A percentile compares a stretch with the other conserved stretches of the same genome.
These are phyloP conservation scores for fruit fly (Drosophila melanogaster) DNA, from an alignment of 1,140 invertebrate genomes.

Conservation along the genomic window DNA sequence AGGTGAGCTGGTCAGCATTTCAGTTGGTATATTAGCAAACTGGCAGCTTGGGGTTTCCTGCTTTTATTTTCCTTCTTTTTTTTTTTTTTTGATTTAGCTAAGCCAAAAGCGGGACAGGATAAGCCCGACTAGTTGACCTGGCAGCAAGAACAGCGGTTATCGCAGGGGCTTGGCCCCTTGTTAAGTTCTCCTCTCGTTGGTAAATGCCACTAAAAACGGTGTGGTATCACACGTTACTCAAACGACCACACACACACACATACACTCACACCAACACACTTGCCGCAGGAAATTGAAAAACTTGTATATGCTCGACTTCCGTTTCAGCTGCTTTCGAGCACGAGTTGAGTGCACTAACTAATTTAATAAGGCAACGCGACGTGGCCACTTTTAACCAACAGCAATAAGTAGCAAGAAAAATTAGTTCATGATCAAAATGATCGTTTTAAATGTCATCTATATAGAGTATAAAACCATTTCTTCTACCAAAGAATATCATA, in stretches of 20 bases:
- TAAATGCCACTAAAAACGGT: conserved; percentile 56
- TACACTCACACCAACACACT: conserved; percentile 11
- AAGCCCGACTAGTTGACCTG: conserved; percentile 59
- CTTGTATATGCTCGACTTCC: conserved; percentile 73
- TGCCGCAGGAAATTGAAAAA: conserved; percentile 77
- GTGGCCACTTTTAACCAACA: conserved; percentile 63
- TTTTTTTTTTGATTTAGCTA: conserved; percentile 45
- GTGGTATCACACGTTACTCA: conserved; percentile 28
- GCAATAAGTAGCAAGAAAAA: not conserved
- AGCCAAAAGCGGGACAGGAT: conserved; percentile 39
- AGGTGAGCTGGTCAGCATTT: conserved; percentile 18
- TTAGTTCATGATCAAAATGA: too few relatives aligned
- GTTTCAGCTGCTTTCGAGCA: conserved; percentile 58
- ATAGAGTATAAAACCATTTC: too few relatives aligned
- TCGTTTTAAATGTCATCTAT: too few relatives aligned
- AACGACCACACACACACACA: not conserved
- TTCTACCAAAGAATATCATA: too few relatives aligned
- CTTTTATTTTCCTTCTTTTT: conserved; percentile 7
- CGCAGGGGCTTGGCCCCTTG: conserved; percentile 32
- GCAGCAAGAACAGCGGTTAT: conserved; percentile 31
- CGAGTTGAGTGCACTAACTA: conserved; percentile 69
- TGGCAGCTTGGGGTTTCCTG: conserved; percentile 8
- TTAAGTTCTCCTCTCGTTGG: conserved; percentile 32
- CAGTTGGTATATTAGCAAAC: conserved; percentile 40
- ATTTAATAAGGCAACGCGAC: conserved; percentile 75